Evolutionary conservation across 2,113 vertebrate species (phyloP).

Genomic region (Pardalotus punctatus): DNA sequence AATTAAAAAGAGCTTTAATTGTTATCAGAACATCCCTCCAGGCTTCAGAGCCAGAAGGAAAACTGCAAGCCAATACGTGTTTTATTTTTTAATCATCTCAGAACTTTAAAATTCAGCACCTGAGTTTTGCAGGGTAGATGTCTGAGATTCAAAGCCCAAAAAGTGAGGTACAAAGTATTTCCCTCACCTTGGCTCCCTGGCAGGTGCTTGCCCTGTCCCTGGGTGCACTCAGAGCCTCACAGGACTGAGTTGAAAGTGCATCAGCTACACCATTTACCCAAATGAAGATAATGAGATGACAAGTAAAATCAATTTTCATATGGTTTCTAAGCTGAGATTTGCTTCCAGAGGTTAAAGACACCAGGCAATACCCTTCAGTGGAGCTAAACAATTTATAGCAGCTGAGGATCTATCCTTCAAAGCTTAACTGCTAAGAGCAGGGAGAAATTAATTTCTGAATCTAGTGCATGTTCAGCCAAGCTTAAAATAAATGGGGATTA

Average conservation of each 20-base stretch:
- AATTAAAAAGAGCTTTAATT: background rate
- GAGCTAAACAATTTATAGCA: slow-evolving; percentile 49
- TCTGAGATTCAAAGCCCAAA: background rate
- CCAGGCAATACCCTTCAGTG: slow-evolving; percentile 10
- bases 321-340: slow-evolving; percentile 34
- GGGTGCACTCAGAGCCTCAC: background rate
- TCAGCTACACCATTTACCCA: background rate
- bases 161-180: background rate
- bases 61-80: background rate
- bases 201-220: background rate
- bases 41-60: background rate
- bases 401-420: slow-evolving; percentile 29
- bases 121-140: background rate
- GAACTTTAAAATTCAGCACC: background rate
- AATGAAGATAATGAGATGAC: slow-evolving; percentile 27
- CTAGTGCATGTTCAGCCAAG: slow-evolving; percentile 30
- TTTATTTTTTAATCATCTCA: background rate
- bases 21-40: background rate
- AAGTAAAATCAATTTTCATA: slow-evolving; percentile 60
- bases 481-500: slow-evolving; percentile 55
- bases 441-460: slow-evolving; percentile 58
- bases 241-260: background rate
- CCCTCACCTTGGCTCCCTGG: background rate
- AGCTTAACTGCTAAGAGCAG: slow-evolving; percentile 30
- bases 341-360: slow-evolving; percentile 51